Evolutionary conservation across 2,113 vertebrate species (phyloP).

Genomic region (Cercocebus atys): DNA sequence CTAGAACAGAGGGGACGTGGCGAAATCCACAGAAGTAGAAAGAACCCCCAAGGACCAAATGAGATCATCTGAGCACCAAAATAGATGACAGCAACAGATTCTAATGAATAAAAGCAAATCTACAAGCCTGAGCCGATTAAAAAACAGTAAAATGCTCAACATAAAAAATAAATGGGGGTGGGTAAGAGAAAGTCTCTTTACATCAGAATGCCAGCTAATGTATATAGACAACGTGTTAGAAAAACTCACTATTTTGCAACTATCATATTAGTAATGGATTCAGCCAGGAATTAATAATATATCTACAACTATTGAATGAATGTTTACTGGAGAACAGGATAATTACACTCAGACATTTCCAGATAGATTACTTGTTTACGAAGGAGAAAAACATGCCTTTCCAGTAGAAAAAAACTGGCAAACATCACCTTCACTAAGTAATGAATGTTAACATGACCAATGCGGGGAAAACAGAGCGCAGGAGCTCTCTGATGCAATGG

Average conservation of each 20-base stretch:
- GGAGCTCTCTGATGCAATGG: neutral
- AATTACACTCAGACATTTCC: neutral
- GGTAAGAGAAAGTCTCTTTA: neutral
- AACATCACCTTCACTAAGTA: neutral
- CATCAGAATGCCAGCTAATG: neutral
- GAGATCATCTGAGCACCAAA: neutral
- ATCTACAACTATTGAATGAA: neutral
- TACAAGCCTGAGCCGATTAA: neutral
- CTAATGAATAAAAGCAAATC: conserved; percentile 29
- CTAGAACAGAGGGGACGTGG: neutral
- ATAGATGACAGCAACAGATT: neutral
- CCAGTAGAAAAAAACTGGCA: neutral
- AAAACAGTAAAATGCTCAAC: neutral
- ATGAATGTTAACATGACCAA: neutral
- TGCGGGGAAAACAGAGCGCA: neutral
- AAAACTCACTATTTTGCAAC: neutral
- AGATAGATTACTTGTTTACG: neutral
- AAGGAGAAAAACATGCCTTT: neutral
- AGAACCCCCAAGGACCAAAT: neutral
- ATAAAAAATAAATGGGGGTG: neutral
- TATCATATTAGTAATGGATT: neutral
- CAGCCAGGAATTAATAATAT: neutral
- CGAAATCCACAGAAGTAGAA: neutral
- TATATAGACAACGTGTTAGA: neutral
- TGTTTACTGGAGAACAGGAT: neutral